Evolutionary conservation across 1,140 invertebrate species (phyloP).

Genomic region (Diachasma alloeum): DNA sequence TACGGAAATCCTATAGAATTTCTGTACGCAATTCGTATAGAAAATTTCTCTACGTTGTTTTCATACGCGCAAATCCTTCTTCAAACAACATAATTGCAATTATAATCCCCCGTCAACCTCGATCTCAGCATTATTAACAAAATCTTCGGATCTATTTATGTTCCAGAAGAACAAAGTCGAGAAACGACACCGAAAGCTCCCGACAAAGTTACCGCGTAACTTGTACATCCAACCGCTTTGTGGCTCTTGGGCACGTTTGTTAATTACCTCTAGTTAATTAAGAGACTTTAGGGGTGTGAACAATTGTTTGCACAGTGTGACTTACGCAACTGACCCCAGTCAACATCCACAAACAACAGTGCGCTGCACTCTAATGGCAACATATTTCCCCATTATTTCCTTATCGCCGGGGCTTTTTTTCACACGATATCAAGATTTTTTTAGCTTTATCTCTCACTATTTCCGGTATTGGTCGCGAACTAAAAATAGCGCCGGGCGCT

Average conservation of each 20-base stretch:
- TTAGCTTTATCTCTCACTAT: too few relatives aligned
- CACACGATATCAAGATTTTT: too few relatives aligned
- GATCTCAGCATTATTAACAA: too few relatives aligned
- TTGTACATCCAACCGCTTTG: constrained; percentile 26
- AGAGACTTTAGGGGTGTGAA: constrained; percentile 45
- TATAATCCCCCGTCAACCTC: too few relatives aligned
- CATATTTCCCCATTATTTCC: not conserved
- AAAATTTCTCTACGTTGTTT: too few relatives aligned
- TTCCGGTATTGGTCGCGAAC: too few relatives aligned
- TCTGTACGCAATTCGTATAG: too few relatives aligned
- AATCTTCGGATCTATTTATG: too few relatives aligned
- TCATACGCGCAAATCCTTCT: too few relatives aligned
- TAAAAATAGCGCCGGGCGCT: not conserved
- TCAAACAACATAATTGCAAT: too few relatives aligned
- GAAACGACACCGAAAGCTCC: not conserved
- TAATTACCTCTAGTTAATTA: constrained; percentile 63
- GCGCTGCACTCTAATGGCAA: not conserved
- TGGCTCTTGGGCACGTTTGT: constrained; percentile 54
- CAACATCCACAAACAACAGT: not conserved
- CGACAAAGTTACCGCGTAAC: constrained; percentile 7
- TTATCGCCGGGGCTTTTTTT: not conserved
- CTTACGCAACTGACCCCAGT: constrained; percentile 28
- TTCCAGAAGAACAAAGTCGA: not conserved
- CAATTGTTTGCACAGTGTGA: constrained; percentile 25
- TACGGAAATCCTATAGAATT: too few relatives aligned